Conservation (phyloP, 2,888 invertebrate genomes). For the Taphrorychus bicolor region DNA sequence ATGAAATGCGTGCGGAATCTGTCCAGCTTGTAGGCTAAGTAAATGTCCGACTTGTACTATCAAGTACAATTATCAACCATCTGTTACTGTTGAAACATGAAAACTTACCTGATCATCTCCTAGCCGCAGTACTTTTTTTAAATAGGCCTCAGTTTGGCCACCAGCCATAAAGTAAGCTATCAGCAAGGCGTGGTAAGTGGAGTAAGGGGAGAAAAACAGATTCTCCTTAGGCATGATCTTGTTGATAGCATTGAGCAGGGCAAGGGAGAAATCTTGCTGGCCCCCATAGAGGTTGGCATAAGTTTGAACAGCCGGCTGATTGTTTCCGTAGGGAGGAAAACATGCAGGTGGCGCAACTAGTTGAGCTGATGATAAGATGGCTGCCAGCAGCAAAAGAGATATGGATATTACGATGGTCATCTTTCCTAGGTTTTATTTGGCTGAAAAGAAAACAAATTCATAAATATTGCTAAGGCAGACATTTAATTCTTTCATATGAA, state of each 20-base stretch:
- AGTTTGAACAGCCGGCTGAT: conserved; percentile 46
- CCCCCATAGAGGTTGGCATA: conserved; percentile 64
- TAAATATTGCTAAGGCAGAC: too few relatives aligned
- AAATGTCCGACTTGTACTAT: conserved; percentile 73
- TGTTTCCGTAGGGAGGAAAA: conserved; percentile 60
- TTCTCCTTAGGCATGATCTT: conserved; percentile 72
- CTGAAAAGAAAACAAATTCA: too few relatives aligned
- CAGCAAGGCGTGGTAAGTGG: conserved; percentile 80
- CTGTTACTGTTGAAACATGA: neutral
- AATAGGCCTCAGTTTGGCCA: conserved; percentile 71
- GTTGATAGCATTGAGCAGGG: conserved; percentile 72
- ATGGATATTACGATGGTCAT: conserved; percentile 21
- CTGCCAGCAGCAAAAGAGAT: conserved; percentile 50
- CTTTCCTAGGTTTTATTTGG: neutral
- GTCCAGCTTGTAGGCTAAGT: conserved; percentile 77
- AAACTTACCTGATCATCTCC: conserved; percentile 63
- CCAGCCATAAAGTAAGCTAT: conserved; percentile 81
- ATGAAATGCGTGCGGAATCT: conserved; percentile 62
- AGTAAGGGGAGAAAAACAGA: conserved; percentile 88
- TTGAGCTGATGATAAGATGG: conserved; percentile 2
- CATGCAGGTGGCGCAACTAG: conserved; percentile 61
- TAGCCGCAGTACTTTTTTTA: conserved; percentile 70
- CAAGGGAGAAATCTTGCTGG: conserved; percentile 73
- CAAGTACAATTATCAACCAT: conserved; percentile 6
- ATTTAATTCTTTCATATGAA: too few relatives aligned